These are phyloP conservation scores for Chelonia mydas DNA, from an alignment of 2,797 vertebrate genomes.

Conservation along the genomic window DNA sequence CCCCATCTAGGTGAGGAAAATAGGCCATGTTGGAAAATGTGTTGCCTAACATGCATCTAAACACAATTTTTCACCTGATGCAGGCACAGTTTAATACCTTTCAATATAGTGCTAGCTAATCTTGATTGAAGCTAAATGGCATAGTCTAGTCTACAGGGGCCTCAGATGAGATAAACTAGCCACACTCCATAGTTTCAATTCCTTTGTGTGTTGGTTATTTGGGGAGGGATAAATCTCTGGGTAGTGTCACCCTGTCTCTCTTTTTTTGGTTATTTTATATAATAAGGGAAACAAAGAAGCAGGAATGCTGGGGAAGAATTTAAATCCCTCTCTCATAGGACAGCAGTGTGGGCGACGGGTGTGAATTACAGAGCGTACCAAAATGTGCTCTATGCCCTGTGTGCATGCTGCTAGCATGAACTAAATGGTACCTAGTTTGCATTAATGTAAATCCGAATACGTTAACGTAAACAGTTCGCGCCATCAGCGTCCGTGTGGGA, in stretches of 20 bases:
- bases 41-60: neutral
- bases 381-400: neutral
- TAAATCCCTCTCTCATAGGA: neutral
- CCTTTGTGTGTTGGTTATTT: rapidly evolving
- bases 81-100: neutral
- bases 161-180: neutral
- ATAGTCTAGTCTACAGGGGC: neutral
- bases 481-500: neutral
- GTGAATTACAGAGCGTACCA: neutral
- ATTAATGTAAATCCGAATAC: neutral
- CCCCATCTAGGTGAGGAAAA: neutral
- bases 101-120: neutral
- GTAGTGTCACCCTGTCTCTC: neutral
- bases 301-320: neutral
- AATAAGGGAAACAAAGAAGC: neutral
- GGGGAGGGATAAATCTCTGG: neutral
- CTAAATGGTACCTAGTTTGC: neutral
- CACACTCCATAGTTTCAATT: neutral
- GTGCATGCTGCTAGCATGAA: neutral
- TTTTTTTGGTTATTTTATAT: neutral
- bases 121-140: neutral
- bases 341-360: neutral
- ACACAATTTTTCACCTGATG: neutral
- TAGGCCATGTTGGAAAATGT: neutral
- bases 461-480: neutral